phyloP scores from a whole-genome alignment of 2,797 vertebrate species.

The Sternarchorhynchus goeldii region DNA sequence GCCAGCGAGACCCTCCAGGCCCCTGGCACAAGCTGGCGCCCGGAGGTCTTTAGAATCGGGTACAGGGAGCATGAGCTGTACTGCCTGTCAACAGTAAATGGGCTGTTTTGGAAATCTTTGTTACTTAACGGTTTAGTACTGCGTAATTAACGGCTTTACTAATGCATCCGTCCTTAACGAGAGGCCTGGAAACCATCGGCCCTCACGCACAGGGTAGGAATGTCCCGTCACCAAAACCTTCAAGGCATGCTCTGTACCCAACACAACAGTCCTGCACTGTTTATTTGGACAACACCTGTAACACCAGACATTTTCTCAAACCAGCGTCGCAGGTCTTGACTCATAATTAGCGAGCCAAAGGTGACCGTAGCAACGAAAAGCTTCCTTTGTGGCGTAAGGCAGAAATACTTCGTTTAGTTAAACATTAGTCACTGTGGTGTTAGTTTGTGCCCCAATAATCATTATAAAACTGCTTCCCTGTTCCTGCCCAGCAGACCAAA shows the following conservation, averaged over 20 bases:
- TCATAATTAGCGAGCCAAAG: no score
- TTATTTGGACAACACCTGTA: neutral
- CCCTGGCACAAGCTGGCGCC: no score
- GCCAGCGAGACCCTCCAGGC: no score
- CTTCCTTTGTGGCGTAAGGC: no score
- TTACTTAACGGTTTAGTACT: neutral
- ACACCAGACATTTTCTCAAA: neutral
- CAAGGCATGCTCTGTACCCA: slow-evolving; percentile 14
- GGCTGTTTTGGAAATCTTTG: neutral
- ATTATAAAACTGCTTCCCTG: slow-evolving; percentile 13
- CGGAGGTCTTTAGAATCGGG: no score
- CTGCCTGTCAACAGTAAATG: slow-evolving; percentile 12
- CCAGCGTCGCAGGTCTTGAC: no score
- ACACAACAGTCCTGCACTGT: slow-evolving; percentile 19
- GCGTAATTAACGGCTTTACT: neutral
- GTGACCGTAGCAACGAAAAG: no score
- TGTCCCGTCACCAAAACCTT: slow-evolving; percentile 8
- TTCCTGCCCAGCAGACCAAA: neutral
- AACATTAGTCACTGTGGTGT: slow-evolving; percentile 1
- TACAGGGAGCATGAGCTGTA: neutral
- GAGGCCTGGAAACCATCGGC: neutral
- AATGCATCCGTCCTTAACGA: neutral
- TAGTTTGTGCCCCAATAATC: neutral
- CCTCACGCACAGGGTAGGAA: neutral
- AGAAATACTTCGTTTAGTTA: neutral